Evolutionary conservation across 1,140 invertebrate genomes (phyloP).

Genomic region (Nixonia krombeini): DNA sequence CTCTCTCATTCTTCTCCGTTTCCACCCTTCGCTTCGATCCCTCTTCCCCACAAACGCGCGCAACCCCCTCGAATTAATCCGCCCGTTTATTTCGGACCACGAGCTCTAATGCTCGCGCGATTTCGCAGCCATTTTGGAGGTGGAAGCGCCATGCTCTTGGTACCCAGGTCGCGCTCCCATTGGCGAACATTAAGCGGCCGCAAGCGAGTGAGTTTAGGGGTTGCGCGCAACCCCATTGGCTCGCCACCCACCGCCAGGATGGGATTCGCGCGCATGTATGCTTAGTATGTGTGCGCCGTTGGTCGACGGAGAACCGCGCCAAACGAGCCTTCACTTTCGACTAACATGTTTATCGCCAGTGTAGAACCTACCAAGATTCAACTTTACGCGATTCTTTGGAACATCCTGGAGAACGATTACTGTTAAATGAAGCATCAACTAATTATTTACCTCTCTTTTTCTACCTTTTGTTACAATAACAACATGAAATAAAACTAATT

Average conservation of each 20-base stretch:
- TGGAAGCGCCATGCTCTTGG: constrained; percentile 54
- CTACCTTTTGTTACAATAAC: too few relatives aligned
- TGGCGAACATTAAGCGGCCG: constrained; percentile 32
- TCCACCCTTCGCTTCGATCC: constrained; percentile 11
- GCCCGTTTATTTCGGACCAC: constrained; percentile 69
- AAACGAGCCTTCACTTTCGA: constrained; percentile 26
- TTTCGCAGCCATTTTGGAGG: constrained; percentile 72
- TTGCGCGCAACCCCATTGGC: constrained; percentile 23
- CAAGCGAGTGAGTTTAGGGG: constrained; percentile 20
- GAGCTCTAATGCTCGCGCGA: constrained; percentile 63
- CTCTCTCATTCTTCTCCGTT: too few relatives aligned
- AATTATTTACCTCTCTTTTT: too few relatives aligned
- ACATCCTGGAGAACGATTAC: constrained; percentile 62
- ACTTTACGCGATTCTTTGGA: constrained; percentile 27
- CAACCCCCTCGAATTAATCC: constrained; percentile 65
- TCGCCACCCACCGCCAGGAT: constrained; percentile 8
- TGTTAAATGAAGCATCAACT: constrained; percentile 50
- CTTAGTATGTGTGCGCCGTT: neutral
- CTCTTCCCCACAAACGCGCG: constrained; percentile 11
- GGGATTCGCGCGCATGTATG: constrained; percentile 17
- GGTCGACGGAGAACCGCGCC: constrained; percentile 4
- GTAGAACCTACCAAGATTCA: constrained; percentile 23
- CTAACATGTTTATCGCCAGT: constrained; percentile 34
- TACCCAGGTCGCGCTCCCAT: constrained; percentile 13
- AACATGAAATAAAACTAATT: too few relatives aligned